These are phyloP conservation scores for Folsomia manolachei DNA, from an alignment of 2,888 invertebrate genomes.

Conservation along the genomic window DNA sequence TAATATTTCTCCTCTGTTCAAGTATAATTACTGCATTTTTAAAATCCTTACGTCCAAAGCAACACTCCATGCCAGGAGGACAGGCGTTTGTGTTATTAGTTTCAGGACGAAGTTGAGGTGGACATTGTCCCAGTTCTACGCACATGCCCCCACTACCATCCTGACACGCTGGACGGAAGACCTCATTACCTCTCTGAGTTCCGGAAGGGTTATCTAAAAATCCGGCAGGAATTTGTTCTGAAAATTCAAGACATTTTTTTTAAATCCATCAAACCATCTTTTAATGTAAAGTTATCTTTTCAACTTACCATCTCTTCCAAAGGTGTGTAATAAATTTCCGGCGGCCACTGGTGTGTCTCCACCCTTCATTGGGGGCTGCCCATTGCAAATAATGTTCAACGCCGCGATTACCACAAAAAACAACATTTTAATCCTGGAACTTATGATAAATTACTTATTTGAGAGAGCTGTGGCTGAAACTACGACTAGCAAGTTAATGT, in stretches of 20 bases:
- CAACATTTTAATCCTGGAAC: background rate
- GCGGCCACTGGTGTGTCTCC: background rate
- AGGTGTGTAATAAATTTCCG: slow-evolving; percentile 34
- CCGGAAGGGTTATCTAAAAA: slow-evolving; percentile 31
- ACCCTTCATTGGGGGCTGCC: background rate
- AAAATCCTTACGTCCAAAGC: slow-evolving; percentile 41
- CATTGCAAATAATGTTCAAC: background rate
- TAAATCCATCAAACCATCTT: no score
- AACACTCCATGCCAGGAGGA: slow-evolving; percentile 40
- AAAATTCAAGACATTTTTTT: background rate
- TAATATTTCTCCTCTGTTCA: no score
- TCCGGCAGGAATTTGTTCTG: slow-evolving; percentile 41
- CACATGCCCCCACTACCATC: slow-evolving; percentile 49
- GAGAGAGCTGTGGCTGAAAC: no score
- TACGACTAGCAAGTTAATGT: no score
- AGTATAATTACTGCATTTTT: no score
- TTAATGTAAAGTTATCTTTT: background rate
- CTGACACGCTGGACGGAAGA: slow-evolving; percentile 35
- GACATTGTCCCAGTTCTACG: slow-evolving; percentile 39
- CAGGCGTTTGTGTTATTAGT: slow-evolving; percentile 30
- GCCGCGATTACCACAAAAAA: background rate
- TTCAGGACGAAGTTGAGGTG: slow-evolving; percentile 31
- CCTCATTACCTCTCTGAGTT: background rate
- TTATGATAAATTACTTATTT: no score
- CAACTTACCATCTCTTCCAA: slow-evolving; percentile 36